Conservation (phyloP, 37 sponge, comb jelly and placozoan genomes). For the Corticium candelabrum region DNA sequence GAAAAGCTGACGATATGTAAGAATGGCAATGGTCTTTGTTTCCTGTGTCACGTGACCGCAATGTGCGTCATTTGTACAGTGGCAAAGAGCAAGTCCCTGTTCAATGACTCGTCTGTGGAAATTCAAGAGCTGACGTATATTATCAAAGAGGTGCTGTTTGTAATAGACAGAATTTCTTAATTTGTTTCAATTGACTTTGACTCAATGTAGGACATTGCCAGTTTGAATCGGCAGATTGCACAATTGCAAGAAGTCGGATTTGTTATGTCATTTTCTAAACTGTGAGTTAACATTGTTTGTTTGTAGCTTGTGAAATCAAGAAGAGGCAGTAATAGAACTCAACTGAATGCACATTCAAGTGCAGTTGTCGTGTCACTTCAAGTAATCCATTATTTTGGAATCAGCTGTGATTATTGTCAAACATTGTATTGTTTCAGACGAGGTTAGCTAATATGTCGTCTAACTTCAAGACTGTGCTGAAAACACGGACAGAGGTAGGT, state of each 20-base stretch:
- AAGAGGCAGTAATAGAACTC: constrained; percentile 18
- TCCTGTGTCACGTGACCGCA: too few species aligned
- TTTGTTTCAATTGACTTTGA: background rate
- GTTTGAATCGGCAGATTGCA: constrained; percentile 68
- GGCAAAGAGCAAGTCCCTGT: constrained; percentile 57
- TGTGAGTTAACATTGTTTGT: background rate
- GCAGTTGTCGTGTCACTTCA: constrained; percentile 69
- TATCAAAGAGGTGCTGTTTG: constrained; percentile 50
- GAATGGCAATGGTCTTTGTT: too few species aligned
- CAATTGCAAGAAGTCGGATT: constrained; percentile 50
- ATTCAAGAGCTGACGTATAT: constrained; percentile 93
- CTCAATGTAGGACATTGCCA: constrained; percentile 39
- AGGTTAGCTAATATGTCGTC: constrained; percentile 73
- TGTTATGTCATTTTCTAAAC: too few species aligned
- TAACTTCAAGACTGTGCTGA: constrained; percentile 89
- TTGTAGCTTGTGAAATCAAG: too few species aligned
- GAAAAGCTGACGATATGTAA: constrained; percentile 84
- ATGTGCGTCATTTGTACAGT: constrained; percentile 34
- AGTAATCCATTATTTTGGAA: constrained; percentile 17
- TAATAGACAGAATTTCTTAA: background rate
- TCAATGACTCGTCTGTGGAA: constrained; percentile 80
- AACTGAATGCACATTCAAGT: constrained; percentile 56
- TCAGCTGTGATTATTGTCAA: background rate
- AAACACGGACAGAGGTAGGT: constrained; percentile 77
- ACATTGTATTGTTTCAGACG: constrained; percentile 43